Percentiles rank a stretch among this genome's conserved stretches.
phyloP scores from a whole-genome alignment of 2,888 invertebrate species.

The Busseola fusca region DNA sequence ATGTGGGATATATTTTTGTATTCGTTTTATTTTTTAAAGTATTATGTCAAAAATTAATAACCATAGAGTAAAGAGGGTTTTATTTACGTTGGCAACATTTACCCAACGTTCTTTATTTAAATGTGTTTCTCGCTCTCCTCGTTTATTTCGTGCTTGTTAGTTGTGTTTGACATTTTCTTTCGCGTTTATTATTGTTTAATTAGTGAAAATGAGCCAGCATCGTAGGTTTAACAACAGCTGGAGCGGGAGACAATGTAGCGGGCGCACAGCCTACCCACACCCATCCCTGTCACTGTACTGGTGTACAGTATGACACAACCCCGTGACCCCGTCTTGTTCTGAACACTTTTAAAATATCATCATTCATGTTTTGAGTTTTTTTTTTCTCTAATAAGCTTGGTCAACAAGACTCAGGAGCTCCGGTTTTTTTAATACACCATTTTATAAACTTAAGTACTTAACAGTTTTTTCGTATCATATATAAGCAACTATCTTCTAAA shows the following conservation, averaged over 20 bases:
- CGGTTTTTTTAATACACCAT: not conserved
- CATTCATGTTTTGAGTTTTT: not conserved
- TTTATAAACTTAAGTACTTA: too few species aligned
- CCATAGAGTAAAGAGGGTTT: not conserved
- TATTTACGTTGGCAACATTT: conserved; percentile 7
- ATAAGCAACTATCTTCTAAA: not conserved
- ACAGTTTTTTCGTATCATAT: too few species aligned
- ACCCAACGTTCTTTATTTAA: not conserved
- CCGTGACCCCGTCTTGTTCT: conserved; percentile 48
- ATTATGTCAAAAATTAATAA: not conserved
- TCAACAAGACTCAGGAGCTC: not conserved
- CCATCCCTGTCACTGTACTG: conserved; percentile 42
- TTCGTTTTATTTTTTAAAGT: not conserved
- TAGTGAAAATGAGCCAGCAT: conserved; percentile 70
- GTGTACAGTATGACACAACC: conserved; percentile 36
- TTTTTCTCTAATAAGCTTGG: not conserved
- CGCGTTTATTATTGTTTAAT: conserved; percentile 3
- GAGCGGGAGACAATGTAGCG: conserved; percentile 82
- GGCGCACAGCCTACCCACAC: conserved; percentile 62
- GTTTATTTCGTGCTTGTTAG: not conserved
- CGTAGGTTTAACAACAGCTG: conserved; percentile 76
- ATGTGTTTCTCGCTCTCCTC: not conserved
- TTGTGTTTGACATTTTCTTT: not conserved
- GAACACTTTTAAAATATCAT: conserved; percentile 45
- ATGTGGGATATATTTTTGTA: conserved; percentile 1